phyloP scores from a whole-genome alignment of 2,797 vertebrate genomes.

The Acipenser ruthenus region DNA sequence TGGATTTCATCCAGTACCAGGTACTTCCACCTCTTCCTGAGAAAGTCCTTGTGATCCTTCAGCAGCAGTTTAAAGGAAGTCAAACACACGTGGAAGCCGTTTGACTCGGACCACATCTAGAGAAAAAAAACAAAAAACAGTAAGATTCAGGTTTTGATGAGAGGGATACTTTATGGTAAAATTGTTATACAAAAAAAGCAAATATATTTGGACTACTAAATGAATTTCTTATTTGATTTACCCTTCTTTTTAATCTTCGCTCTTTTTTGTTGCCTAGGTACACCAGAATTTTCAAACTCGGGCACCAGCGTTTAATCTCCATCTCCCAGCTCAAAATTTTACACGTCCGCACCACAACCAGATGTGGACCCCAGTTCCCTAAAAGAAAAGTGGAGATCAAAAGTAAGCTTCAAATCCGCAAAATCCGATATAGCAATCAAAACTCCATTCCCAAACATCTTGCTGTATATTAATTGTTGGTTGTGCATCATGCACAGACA shows the following conservation, averaged over 20 bases:
- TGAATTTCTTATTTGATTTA: slow-evolving; percentile 34
- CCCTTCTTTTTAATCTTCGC: slow-evolving; percentile 82
- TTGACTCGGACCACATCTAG: slow-evolving; percentile 69
- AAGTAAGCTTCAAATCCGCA: no score
- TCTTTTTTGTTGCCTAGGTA: slow-evolving; percentile 83
- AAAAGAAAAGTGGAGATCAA: neutral
- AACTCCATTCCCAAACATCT: neutral
- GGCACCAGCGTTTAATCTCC: slow-evolving; percentile 96
- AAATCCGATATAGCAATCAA: no score
- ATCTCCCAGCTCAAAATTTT: slow-evolving; percentile 91
- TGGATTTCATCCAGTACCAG: slow-evolving; percentile 85
- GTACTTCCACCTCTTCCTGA: slow-evolving; percentile 76
- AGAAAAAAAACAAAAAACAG: neutral
- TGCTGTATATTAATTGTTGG: slow-evolving; percentile 7
- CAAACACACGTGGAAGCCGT: slow-evolving; percentile 82
- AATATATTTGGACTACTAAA: neutral
- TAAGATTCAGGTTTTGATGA: neutral
- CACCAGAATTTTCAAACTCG: slow-evolving; percentile 84
- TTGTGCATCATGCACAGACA: neutral
- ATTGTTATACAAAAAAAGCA: neutral
- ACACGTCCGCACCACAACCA: slow-evolving; percentile 85
- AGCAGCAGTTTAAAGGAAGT: slow-evolving; percentile 89
- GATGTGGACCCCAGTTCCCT: slow-evolving; percentile 97
- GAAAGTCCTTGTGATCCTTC: slow-evolving; percentile 77
- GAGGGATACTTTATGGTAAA: neutral